Evolutionary conservation across 2,888 invertebrate species (phyloP), one percentile per base, ranked within the genome.

Genomic region (Seira ritae): DNA sequence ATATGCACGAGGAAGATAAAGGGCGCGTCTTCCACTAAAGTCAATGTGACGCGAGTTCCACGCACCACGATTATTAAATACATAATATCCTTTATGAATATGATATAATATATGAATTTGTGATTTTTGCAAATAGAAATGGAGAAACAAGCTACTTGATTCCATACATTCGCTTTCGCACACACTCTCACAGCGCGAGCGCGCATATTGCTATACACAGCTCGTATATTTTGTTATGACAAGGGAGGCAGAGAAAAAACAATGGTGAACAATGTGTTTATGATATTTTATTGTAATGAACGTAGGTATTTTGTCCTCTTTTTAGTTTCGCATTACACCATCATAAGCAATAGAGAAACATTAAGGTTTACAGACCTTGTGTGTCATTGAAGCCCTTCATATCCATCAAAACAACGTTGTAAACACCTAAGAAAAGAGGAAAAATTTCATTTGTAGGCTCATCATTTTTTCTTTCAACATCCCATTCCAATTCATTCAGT

Each of bases 321-420:
- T 55, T n/a, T 55, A n/a, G 55, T 55, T 55, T 55, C 55, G 15
- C 55, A 17, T 55, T 55, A 55, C 55, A 55, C 55, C 15, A 31
- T 31, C 55, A 12, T 62, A 73, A 73, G 62, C 60, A 20, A 17
- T 17, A 31, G 31, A 31, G 31, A 71, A 60, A 73, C 23, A 42
- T 46, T 17, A 17, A 15, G 60, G 23, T 60, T 71, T 23, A 68
- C 31, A 60, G 80, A 74, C 80, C 80, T 80, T 80, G 80, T 24
- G 23, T 60, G 68, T 72, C 72, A 72, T 31, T 17, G 73, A 24
- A 73, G 80, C 80, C 80, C 73, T 80, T 80, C 80, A 80, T 19
- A 77, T 71, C 31, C 31, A 72, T 70, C 71, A 71, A 72, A 79
- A 72, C 17, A 55, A 55, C 62, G 60, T 73, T 65, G 42, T 73